A percentile compares a stretch with the other conserved stretches of the same genome.
Conservation (phyloP, 2,113 vertebrate genomes). For the Bos taurus region ARS-UCD2.0 NC_037338.1:21886501-21887000, state of each 20-base stretch:
- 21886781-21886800: background rate
- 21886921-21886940: background rate
- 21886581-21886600: background rate
- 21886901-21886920: background rate
- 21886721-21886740: background rate
- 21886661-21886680: background rate
- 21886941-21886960: background rate
- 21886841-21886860: background rate
- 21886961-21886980: background rate
- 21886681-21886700: background rate
- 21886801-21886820: background rate
- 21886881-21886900: background rate
- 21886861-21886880: background rate
- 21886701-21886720: background rate
- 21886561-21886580: background rate
- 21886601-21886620: background rate
- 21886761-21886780: background rate
- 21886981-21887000: background rate
- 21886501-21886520: background rate
- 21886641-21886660: background rate
- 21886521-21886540: background rate
- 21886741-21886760: background rate
- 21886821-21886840: background rate
- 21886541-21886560: conserved; percentile 4
- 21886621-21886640: background rate